A percentile compares a stretch with the other conserved stretches of the same genome.
phyloP scores from a whole-genome alignment of 2,113 vertebrate species.

The Ranitomeya variabilis region DNA sequence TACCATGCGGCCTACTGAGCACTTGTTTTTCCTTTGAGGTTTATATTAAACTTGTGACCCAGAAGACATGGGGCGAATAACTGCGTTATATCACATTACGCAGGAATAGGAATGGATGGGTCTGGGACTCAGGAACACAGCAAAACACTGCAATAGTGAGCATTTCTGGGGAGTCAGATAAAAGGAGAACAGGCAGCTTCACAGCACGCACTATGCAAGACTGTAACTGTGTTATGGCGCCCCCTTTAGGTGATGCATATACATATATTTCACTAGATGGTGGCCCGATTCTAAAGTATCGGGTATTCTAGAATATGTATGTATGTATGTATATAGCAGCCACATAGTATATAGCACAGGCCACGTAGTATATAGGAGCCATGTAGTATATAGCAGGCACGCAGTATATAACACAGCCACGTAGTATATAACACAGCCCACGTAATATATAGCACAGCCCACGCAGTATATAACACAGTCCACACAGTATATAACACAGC shows the following conservation, averaged over 20 bases:
- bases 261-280: background rate
- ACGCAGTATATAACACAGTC: too few relatives aligned
- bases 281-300: too few relatives aligned
- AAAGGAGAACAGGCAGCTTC: background rate
- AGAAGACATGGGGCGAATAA: background rate
- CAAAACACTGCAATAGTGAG: background rate
- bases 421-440: too few relatives aligned
- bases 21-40: conserved; percentile 24
- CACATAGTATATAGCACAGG: too few relatives aligned
- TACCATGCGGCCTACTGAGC: background rate
- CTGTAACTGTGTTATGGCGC: background rate
- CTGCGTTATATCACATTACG: conserved; percentile 30
- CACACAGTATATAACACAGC: too few relatives aligned
- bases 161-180: background rate
- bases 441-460: too few relatives aligned
- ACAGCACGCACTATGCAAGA: background rate
- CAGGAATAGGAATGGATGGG: background rate
- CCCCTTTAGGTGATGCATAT: background rate
- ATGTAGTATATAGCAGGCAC: too few relatives aligned
- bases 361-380: too few relatives aligned
- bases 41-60: conserved; percentile 41
- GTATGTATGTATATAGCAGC: too few relatives aligned
- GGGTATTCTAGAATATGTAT: too few relatives aligned
- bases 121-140: background rate
- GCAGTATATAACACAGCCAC: too few relatives aligned